Evolutionary conservation across 2,888 invertebrate species (phyloP).

Genomic region (Criorhina ranunculi): DNA sequence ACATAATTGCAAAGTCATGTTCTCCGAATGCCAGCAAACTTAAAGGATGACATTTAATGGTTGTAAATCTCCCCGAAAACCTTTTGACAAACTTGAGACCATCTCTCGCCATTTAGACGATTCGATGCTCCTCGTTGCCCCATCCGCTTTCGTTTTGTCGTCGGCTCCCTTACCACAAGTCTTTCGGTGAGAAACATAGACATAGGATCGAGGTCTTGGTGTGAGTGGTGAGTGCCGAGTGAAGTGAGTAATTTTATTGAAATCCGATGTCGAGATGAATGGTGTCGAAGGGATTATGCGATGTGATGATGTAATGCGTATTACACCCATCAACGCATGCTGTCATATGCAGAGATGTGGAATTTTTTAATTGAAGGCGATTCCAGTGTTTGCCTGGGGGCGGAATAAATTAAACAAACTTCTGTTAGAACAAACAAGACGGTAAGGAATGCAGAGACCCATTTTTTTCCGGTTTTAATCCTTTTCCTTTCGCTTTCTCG

Average conservation of each 20-base stretch:
- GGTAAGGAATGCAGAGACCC: background rate
- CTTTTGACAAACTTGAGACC: conserved; percentile 73
- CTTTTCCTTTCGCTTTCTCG: conserved; percentile 15
- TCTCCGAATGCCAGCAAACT: conserved; percentile 70
- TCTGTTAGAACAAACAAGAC: conserved; percentile 26
- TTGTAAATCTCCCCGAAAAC: conserved; percentile 73
- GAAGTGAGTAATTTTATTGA: conserved; percentile 64
- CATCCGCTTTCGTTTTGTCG: background rate
- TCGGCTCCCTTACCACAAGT: conserved; percentile 18
- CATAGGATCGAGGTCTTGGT: conserved; percentile 22
- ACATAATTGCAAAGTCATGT: conserved; percentile 76
- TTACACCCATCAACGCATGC: conserved; percentile 57
- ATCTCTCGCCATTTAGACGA: conserved; percentile 67
- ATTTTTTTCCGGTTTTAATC: conserved; percentile 17
- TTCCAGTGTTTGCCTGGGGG: background rate
- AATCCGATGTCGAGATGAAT: conserved; percentile 66
- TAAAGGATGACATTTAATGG: conserved; percentile 75
- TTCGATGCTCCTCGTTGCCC: conserved; percentile 41
- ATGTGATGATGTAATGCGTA: conserved; percentile 53
- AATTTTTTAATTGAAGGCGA: conserved; percentile 64
- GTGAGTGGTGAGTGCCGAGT: conserved; percentile 29
- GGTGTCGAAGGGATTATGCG: conserved; percentile 61
- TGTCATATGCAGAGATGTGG: conserved; percentile 56
- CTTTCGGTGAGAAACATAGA: conserved; percentile 39
- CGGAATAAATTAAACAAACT: conserved; percentile 46